Evolutionary conservation across 2,888 invertebrate species (phyloP).

Genomic region (Isoperla grammatica): DNA sequence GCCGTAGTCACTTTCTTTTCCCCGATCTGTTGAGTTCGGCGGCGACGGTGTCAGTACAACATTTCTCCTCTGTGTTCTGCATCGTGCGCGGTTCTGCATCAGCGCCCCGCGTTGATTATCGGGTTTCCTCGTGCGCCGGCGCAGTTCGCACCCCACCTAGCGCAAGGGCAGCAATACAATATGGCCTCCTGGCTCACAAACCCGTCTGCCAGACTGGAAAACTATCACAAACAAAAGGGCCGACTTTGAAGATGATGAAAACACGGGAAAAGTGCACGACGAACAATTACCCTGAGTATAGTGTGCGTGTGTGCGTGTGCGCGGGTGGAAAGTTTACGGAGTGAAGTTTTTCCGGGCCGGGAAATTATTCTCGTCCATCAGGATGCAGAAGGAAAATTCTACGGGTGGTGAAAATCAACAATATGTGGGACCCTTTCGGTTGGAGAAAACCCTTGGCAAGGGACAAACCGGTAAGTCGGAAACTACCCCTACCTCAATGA

Average conservation of each 20-base stretch:
- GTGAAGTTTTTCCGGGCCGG: background rate
- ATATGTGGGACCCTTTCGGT: slow-evolving; percentile 97
- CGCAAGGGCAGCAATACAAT: background rate
- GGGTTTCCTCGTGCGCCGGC: background rate
- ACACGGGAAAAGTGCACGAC: too few relatives aligned
- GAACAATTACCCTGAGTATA: background rate
- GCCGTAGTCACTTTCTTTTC: too few relatives aligned
- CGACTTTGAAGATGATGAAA: too few relatives aligned
- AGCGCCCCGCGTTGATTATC: background rate
- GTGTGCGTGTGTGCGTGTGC: background rate
- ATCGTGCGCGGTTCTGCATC: too few relatives aligned
- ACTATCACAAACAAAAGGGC: too few relatives aligned
- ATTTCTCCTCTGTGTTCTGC: too few relatives aligned
- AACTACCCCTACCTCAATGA: background rate
- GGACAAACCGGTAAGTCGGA: slow-evolving; percentile 92
- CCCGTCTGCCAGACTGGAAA: too few relatives aligned
- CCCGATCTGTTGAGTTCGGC: too few relatives aligned
- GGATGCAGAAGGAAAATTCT: slow-evolving; percentile 37
- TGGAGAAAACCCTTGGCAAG: slow-evolving; percentile 98
- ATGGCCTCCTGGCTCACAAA: too few relatives aligned
- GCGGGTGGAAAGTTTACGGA: background rate
- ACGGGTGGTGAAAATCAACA: slow-evolving; percentile 61
- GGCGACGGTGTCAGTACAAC: too few relatives aligned
- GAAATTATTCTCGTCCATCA: background rate
- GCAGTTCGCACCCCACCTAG: background rate